Conservation (phyloP, 2,113 vertebrate genomes). For the Ammodytes marinus region DNA sequence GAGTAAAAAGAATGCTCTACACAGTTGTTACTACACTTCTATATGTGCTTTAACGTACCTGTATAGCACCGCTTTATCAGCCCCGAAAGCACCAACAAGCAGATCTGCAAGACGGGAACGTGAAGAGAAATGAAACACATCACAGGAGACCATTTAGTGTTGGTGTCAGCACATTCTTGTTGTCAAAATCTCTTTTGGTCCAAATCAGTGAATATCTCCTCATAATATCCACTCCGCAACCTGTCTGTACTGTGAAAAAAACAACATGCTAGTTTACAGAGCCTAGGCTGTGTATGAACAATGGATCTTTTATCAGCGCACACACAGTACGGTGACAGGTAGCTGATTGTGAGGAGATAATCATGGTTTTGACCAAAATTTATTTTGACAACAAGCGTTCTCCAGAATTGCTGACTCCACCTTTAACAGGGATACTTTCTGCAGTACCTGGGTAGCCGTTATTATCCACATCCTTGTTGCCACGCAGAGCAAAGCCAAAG, state of each 20-base stretch:
- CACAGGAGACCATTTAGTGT: not conserved
- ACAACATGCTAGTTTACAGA: too few species aligned
- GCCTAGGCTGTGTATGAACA: too few species aligned
- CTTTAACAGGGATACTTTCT: not conserved
- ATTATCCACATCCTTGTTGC: slow-evolving; percentile 89
- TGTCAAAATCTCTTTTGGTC: too few species aligned
- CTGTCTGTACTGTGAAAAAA: too few species aligned
- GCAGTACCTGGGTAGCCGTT: slow-evolving; percentile 92
- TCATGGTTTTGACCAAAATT: too few species aligned
- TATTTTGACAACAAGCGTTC: too few species aligned
- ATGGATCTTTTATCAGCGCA: too few species aligned
- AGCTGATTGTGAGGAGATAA: too few species aligned
- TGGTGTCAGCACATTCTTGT: not conserved
- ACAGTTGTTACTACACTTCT: not conserved
- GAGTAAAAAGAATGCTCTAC: not conserved
- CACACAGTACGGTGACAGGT: too few species aligned
- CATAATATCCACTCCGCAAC: too few species aligned
- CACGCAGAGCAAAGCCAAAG: slow-evolving; percentile 91
- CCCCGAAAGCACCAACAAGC: slow-evolving; percentile 93
- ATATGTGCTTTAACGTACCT: slow-evolving; percentile 80
- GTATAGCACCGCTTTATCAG: slow-evolving; percentile 89
- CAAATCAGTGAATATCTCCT: too few species aligned
- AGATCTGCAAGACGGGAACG: slow-evolving; percentile 84
- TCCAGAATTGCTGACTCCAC: too few species aligned
- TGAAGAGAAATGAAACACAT: not conserved